Evolutionary conservation across 2,113 vertebrate species (phyloP).

Genomic region (Marcusenius ussheri): DNA sequence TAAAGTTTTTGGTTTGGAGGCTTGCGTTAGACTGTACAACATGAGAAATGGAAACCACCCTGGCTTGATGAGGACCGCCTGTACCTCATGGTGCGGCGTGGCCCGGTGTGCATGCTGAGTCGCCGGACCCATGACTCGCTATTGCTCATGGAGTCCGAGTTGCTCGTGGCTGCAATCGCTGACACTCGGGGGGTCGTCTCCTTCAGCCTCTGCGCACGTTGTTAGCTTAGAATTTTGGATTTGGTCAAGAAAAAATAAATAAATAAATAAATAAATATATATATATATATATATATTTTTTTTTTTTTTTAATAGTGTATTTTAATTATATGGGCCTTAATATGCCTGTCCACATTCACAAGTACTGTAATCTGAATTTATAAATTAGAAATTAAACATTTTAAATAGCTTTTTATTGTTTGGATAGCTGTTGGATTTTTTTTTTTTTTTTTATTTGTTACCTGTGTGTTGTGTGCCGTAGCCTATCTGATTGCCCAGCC

Average conservation of each 20-base stretch:
- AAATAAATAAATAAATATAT: neutral
- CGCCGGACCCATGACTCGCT: constrained; percentile 55
- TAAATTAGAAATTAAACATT: neutral
- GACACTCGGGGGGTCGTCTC: constrained; percentile 27
- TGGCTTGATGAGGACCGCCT: neutral
- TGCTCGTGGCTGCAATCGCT: constrained; percentile 49
- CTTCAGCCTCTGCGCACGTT: constrained; percentile 28
- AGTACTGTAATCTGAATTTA: neutral
- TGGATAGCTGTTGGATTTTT: neutral
- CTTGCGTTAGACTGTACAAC: neutral
- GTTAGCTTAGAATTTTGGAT: neutral
- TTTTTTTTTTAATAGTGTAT: neutral
- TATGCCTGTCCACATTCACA: neutral
- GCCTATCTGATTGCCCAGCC: constrained; percentile 20
- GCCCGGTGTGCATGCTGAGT: neutral
- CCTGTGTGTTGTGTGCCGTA: neutral
- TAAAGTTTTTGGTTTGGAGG: neutral
- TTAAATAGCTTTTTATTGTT: neutral
- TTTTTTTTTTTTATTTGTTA: neutral
- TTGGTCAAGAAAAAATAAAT: neutral
- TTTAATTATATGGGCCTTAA: neutral
- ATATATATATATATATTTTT: too few relatives aligned
- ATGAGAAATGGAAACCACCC: neutral
- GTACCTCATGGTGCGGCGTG: neutral
- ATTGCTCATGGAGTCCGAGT: constrained; percentile 55